A percentile compares a stretch with the other conserved stretches of the same genome.
Conservation (phyloP, 2,888 invertebrate species). For the Trissonchulus sp. region DNA sequence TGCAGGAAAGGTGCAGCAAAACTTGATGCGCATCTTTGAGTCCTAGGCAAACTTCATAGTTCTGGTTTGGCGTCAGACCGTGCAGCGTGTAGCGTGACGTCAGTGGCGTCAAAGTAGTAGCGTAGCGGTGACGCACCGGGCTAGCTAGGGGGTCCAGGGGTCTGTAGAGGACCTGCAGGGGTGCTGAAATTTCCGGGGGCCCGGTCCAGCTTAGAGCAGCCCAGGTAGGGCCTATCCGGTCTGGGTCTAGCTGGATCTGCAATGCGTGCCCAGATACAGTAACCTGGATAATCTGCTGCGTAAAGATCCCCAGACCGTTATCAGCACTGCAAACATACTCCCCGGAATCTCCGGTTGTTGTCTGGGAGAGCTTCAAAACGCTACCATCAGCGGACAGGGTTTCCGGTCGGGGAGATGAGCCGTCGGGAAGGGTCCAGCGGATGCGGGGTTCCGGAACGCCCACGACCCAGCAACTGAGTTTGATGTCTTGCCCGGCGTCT, state of each 20-base stretch:
- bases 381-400: conserved; percentile 45
- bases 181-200: conserved; percentile 48
- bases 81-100: conserved; percentile 52
- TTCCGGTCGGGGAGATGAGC: no score
- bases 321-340: conserved; percentile 54
- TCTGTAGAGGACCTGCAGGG: conserved; percentile 50
- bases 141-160: neutral
- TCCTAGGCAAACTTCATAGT: conserved; percentile 56
- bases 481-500: conserved; percentile 51
- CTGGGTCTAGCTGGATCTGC: conserved; percentile 52
- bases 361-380: conserved; percentile 44
- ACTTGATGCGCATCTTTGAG: conserved; percentile 50
- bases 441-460: conserved; percentile 54
- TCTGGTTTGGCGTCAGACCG: conserved; percentile 52
- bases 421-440: conserved; percentile 54
- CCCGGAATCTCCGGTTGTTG: conserved; percentile 52
- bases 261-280: conserved; percentile 53
- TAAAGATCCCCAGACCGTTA: conserved; percentile 49
- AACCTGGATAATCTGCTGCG: conserved; percentile 45
- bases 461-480: conserved; percentile 54
- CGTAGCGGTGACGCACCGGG: conserved; percentile 21
- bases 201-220: conserved; percentile 55
- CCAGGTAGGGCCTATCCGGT: conserved; percentile 50
- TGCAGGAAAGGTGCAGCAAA: conserved; percentile 52
- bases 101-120: conserved; percentile 45